phyloP scores from a whole-genome alignment of 2,113 vertebrate genomes.

The Rhizomys pruinosus region DNA sequence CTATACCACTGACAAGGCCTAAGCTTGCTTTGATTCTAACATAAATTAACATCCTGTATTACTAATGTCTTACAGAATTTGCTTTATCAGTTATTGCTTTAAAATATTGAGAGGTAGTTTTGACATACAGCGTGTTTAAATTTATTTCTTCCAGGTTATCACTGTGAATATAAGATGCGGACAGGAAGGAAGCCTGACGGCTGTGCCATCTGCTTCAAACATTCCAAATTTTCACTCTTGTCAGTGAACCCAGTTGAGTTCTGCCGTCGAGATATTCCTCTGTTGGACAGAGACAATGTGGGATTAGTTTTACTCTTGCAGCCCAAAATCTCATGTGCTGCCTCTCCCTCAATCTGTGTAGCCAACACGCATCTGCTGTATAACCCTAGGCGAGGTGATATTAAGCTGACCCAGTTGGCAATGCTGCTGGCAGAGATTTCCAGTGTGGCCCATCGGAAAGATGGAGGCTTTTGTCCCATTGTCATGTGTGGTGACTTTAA shows the following conservation, averaged over 20 bases:
- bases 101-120: not conserved
- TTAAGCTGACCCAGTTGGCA: slow-evolving; percentile 96
- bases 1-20: not conserved
- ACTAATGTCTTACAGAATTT: not conserved
- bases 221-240: slow-evolving; percentile 91
- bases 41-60: not conserved
- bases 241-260: slow-evolving; percentile 94
- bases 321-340: slow-evolving; percentile 82
- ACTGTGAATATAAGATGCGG: slow-evolving; percentile 96
- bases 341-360: slow-evolving; percentile 86
- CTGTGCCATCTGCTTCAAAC: slow-evolving; percentile 94
- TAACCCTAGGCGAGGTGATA: slow-evolving; percentile 96
- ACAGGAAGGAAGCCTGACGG: slow-evolving; percentile 96
- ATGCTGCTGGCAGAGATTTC: slow-evolving; percentile 95
- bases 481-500: slow-evolving; percentile 98
- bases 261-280: slow-evolving; percentile 89
- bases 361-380: slow-evolving; percentile 98
- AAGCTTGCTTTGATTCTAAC: not conserved
- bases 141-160: slow-evolving; percentile 89
- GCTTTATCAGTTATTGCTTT: slow-evolving; percentile 7
- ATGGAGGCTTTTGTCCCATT: slow-evolving; percentile 89
- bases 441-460: slow-evolving; percentile 86
- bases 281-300: slow-evolving; percentile 97
- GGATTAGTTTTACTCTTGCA: slow-evolving; percentile 92
- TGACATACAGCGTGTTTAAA: slow-evolving; percentile 9